Evolutionary conservation across 2,797 vertebrate genomes (phyloP).

Genomic region (Enteromius paludinosus): DNA sequence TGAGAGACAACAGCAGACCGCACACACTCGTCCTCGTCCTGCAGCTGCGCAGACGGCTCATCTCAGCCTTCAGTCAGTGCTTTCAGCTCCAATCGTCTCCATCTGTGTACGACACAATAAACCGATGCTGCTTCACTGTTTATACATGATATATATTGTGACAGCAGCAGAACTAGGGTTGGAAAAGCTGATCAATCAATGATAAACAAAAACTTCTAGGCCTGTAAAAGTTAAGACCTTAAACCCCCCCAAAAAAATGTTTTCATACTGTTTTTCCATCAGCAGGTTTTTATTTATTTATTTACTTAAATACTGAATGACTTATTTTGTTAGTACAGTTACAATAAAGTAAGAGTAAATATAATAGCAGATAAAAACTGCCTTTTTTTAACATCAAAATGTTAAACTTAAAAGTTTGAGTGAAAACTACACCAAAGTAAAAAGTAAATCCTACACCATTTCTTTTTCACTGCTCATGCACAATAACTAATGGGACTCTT

Average conservation of each 20-base stretch:
- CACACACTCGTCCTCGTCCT: neutral
- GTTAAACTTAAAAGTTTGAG: neutral
- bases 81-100: neutral
- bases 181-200: neutral
- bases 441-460: neutral
- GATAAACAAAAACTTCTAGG: neutral
- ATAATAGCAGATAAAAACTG: neutral
- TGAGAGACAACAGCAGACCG: slow-evolving; percentile 69
- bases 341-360: no score
- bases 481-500: neutral
- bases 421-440: neutral
- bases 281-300: no score
- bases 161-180: neutral
- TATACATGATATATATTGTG: neutral
- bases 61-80: neutral
- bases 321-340: no score
- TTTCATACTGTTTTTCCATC: no score
- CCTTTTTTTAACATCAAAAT: no score
- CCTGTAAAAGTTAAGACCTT: neutral
- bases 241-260: no score
- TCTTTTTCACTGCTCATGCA: neutral
- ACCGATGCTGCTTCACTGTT: neutral
- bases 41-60: neutral
- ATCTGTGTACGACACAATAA: neutral
- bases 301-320: no score